Evolutionary conservation across 2,113 vertebrate species (phyloP).

Genomic region (Ondatra zibethicus): DNA sequence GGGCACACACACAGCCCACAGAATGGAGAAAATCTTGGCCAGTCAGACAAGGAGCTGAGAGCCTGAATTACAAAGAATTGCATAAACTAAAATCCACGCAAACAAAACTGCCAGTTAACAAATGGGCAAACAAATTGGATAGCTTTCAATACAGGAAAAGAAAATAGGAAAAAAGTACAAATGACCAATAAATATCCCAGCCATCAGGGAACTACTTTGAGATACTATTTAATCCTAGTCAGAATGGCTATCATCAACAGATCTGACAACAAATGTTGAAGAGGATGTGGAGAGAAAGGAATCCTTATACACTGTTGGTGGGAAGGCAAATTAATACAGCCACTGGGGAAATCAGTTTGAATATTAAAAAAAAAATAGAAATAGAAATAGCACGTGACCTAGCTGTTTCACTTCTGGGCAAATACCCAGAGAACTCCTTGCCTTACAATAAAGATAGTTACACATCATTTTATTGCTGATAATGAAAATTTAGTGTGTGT

Average conservation of each 20-base stretch:
- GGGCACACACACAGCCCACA: background rate
- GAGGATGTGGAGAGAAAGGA: background rate
- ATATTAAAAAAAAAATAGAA: background rate
- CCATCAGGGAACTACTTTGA: background rate
- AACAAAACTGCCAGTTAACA: background rate
- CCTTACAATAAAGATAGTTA: background rate
- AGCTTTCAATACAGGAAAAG: background rate
- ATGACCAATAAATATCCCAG: background rate
- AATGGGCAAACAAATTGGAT: background rate
- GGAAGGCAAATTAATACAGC: background rate
- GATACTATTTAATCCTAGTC: too few species aligned
- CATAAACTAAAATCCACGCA: background rate
- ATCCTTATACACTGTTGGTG: background rate
- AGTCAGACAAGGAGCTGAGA: background rate
- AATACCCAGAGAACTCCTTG: background rate
- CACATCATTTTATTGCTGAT: background rate
- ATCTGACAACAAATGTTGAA: background rate
- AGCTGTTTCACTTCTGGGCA: background rate
- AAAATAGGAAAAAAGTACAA: background rate
- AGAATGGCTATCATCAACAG: background rate
- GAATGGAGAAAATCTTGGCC: background rate
- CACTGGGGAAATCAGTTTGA: background rate
- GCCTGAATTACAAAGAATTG: background rate
- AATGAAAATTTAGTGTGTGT: background rate
- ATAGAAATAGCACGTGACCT: background rate